phyloP scores from a whole-genome alignment of 2,888 invertebrate species.

The Shargacucullia verbasci region DNA sequence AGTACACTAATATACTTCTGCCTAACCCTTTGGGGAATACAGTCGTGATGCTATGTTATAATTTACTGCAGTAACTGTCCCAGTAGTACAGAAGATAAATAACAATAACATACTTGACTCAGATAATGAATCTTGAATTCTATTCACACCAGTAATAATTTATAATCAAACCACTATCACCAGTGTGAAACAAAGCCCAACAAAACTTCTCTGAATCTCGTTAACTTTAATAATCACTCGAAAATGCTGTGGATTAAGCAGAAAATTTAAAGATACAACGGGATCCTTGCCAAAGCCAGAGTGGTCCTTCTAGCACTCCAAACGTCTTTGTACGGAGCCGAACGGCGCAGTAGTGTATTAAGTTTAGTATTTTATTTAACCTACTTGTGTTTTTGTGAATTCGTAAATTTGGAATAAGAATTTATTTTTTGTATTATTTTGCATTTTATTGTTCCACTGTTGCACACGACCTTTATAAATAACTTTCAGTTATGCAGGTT shows the following conservation, averaged over 20 bases:
- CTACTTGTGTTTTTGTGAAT: constrained; percentile 45
- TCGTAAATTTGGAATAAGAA: constrained; percentile 6
- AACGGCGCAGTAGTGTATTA: constrained; percentile 65
- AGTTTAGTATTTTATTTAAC: constrained; percentile 70
- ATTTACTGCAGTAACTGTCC: too few relatives aligned
- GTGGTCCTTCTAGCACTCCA: constrained; percentile 70
- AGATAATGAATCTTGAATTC: too few relatives aligned
- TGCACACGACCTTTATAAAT: too few relatives aligned
- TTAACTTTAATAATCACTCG: constrained; percentile 84
- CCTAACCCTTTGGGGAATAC: too few relatives aligned
- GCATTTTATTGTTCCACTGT: too few relatives aligned
- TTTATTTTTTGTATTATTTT: too few relatives aligned
- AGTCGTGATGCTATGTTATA: too few relatives aligned
- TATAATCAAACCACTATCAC: constrained; percentile 5
- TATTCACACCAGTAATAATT: not conserved
- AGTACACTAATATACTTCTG: too few relatives aligned
- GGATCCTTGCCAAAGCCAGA: constrained; percentile 83
- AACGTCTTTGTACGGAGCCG: constrained; percentile 61
- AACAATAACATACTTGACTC: too few relatives aligned
- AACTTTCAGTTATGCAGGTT: too few relatives aligned
- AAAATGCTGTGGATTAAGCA: constrained; percentile 78
- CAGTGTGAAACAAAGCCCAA: constrained; percentile 42
- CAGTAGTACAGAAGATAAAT: too few relatives aligned
- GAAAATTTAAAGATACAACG: constrained; percentile 85
- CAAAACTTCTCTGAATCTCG: constrained; percentile 64